Conservation (phyloP, 2,888 invertebrate genomes). For the Agriopis leucophaearia region DNA sequence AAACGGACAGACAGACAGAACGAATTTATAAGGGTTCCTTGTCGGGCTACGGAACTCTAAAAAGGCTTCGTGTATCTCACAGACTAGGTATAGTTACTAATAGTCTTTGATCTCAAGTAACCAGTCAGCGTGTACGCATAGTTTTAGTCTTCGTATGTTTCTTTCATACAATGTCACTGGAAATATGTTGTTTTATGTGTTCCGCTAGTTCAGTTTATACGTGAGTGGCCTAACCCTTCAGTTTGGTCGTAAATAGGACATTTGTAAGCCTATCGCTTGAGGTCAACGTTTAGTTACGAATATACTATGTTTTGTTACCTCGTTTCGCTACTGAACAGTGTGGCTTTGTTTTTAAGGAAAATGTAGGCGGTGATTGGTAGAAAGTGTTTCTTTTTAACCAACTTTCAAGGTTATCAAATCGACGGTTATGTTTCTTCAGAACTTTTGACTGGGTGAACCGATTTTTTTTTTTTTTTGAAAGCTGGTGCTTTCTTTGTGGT, state of each 20-base stretch:
- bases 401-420: too few species aligned
- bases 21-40: too few species aligned
- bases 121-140: not conserved
- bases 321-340: constrained; percentile 4
- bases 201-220: constrained; percentile 48
- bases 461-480: too few species aligned
- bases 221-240: constrained; percentile 47
- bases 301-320: constrained; percentile 37
- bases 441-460: too few species aligned
- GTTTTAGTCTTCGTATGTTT: constrained; percentile 30
- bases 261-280: constrained; percentile 42
- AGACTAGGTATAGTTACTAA: too few species aligned
- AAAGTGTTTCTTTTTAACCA: not conserved
- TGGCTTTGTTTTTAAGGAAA: constrained; percentile 14
- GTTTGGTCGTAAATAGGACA: constrained; percentile 41
- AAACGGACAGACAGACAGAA: too few species aligned
- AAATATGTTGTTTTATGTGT: constrained; percentile 51
- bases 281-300: constrained; percentile 33
- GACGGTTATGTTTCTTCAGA: too few species aligned
- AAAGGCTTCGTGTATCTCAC: too few species aligned
- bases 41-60: too few species aligned
- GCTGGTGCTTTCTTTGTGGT: too few species aligned
- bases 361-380: constrained; percentile 10
- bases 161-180: constrained; percentile 33
- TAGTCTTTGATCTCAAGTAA: too few species aligned